A percentile compares a stretch with the other conserved stretches of the same genome.
phyloP scores from a whole-genome alignment of 2,113 vertebrate genomes.

The Lanius collurio region DNA sequence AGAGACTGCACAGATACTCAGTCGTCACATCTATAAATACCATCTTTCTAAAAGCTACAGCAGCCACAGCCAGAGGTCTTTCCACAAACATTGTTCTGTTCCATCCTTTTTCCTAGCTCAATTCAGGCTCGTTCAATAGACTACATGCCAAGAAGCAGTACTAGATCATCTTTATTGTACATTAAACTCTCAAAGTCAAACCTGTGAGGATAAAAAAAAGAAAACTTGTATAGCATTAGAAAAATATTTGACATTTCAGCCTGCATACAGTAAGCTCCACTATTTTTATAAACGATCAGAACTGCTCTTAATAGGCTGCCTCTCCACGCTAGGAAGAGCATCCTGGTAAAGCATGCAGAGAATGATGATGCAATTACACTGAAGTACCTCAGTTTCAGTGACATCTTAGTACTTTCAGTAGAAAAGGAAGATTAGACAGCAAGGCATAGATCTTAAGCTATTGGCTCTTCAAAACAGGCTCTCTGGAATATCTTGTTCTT shows the following conservation, averaged over 20 bases:
- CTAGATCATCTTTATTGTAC: neutral
- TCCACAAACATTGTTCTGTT: neutral
- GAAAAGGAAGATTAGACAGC: neutral
- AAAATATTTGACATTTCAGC: neutral
- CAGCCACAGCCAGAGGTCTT: neutral
- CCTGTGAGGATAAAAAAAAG: neutral
- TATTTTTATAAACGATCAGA: neutral
- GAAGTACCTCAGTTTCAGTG: neutral
- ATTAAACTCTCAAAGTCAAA: neutral
- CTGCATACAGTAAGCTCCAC: neutral
- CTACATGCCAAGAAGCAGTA: neutral
- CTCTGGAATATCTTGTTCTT: neutral
- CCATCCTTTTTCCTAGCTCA: neutral
- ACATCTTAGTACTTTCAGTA: neutral
- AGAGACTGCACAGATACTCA: neutral
- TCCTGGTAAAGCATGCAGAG: neutral
- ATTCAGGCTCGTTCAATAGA: neutral
- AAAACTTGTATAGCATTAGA: neutral
- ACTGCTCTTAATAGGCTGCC: conserved; percentile 15
- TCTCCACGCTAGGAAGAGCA: neutral
- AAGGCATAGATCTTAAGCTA: neutral
- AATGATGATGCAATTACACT: neutral
- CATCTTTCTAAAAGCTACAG: neutral
- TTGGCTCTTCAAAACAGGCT: neutral
- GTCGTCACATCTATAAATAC: neutral